Evolutionary conservation across 35 echinoderm and acorn worm genomes (phyloP).

Genomic region (Hemicentrotus pulcherrimus): DNA sequence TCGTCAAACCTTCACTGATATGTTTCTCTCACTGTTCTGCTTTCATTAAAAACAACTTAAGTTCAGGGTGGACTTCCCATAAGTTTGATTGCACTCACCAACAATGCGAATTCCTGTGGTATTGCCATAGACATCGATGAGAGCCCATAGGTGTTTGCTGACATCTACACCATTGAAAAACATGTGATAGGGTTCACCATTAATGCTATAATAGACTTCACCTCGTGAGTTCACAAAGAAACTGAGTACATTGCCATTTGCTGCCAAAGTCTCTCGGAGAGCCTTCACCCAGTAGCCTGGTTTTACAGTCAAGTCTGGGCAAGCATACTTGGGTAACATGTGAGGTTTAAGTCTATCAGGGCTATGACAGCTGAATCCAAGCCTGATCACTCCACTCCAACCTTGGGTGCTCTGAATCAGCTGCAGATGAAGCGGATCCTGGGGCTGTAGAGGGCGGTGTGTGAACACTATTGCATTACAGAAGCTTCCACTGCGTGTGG

Average conservation of each 20-base stretch:
- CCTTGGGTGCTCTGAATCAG: conserved; percentile 79
- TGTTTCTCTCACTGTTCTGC: no score
- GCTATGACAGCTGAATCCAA: conserved; percentile 86
- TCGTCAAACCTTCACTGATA: no score
- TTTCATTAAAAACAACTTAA: no score
- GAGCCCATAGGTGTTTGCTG: conserved; percentile 79
- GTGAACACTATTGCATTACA: conserved; percentile 97
- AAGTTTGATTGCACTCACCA: conserved; percentile 68
- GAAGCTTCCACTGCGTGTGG: conserved; percentile 78
- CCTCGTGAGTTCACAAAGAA: conserved; percentile 80
- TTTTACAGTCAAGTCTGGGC: conserved; percentile 92
- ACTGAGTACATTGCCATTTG: conserved; percentile 73
- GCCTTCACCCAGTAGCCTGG: conserved; percentile 96
- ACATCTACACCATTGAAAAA: conserved; percentile 94
- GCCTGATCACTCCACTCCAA: conserved; percentile 94
- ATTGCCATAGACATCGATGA: conserved; percentile 99
- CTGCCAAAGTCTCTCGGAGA: conserved; percentile 79
- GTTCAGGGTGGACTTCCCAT: no score
- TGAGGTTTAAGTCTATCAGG: conserved; percentile 57
- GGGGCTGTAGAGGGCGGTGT: conserved; percentile 58
- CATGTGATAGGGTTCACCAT: conserved; percentile 64
- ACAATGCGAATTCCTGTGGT: conserved; percentile 87
- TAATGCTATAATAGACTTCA: conserved; percentile 83
- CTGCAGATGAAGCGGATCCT: conserved; percentile 71
- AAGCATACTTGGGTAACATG: conserved; percentile 86